Percentiles rank a stretch among this genome's conserved stretches.
phyloP scores from a whole-genome alignment of 2,888 invertebrate species.

The Timema cristinae region DNA sequence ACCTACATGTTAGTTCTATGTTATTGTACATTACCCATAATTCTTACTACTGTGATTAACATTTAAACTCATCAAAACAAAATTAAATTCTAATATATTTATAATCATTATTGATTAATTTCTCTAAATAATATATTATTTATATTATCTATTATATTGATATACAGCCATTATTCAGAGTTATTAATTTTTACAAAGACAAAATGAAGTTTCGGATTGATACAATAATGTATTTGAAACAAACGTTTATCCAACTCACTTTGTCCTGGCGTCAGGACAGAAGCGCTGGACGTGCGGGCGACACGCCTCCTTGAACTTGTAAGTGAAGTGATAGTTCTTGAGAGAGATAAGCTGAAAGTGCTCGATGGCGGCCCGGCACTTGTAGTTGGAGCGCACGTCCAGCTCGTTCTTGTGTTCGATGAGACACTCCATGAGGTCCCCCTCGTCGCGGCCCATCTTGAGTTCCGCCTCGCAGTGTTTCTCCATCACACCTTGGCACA shows the following conservation, averaged over 20 bases:
- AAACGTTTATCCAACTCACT: constrained; percentile 38
- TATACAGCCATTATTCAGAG: no score
- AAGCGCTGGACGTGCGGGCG: constrained; percentile 66
- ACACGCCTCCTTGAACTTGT: constrained; percentile 93
- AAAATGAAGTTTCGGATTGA: no score
- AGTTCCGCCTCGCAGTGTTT: constrained; percentile 67
- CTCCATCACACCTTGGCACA: constrained; percentile 76
- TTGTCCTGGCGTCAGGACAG: constrained; percentile 48
- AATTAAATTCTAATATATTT: no score
- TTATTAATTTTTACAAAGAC: neutral
- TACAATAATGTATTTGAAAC: no score
- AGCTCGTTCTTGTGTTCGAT: constrained; percentile 87
- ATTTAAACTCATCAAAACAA: no score
- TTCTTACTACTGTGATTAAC: no score
- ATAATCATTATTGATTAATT: no score
- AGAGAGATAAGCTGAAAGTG: constrained; percentile 94
- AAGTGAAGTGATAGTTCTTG: constrained; percentile 89
- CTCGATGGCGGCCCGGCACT: constrained; percentile 91
- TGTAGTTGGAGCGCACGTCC: constrained; percentile 69
- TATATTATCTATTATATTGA: no score
- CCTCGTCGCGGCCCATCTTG: constrained; percentile 69
- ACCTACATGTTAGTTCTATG: no score
- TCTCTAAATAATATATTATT: no score
- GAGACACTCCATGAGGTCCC: constrained; percentile 91
- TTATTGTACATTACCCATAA: no score